Percentiles rank a stretch among this genome's conserved stretches.
phyloP scores from a whole-genome alignment of 2,888 invertebrate species.

The Tinea pellionella region DNA sequence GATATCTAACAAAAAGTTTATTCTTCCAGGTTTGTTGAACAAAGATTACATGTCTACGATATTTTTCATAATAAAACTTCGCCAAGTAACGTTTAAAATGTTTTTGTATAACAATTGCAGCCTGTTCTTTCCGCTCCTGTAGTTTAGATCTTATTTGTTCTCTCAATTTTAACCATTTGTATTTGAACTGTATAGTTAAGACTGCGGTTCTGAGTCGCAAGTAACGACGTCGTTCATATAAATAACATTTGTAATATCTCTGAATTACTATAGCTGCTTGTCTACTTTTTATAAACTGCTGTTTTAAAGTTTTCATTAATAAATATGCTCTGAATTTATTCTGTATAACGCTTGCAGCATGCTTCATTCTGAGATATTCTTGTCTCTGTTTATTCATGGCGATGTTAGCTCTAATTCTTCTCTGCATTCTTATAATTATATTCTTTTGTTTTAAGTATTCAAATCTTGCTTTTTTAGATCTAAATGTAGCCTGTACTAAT shows the following conservation, averaged over 20 bases:
- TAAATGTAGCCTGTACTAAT: neutral
- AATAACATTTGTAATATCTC: slow-evolving; percentile 20
- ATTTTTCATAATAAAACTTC: slow-evolving; percentile 33
- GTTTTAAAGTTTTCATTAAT: slow-evolving; percentile 37
- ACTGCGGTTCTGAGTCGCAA: slow-evolving; percentile 24
- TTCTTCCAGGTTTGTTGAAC: slow-evolving; percentile 56
- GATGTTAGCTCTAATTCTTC: slow-evolving; percentile 37
- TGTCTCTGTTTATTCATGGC: slow-evolving; percentile 32
- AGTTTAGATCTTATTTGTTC: slow-evolving; percentile 18
- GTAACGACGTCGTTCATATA: neutral
- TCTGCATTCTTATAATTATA: slow-evolving; percentile 50
- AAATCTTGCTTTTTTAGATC: slow-evolving; percentile 28
- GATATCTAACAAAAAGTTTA: slow-evolving; percentile 38
- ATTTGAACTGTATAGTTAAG: slow-evolving; percentile 8
- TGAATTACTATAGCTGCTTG: slow-evolving; percentile 17
- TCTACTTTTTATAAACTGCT: slow-evolving; percentile 14
- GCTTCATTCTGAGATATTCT: slow-evolving; percentile 27
- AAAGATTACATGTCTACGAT: slow-evolving; percentile 31
- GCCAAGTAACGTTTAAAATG: slow-evolving; percentile 37
- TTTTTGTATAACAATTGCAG: slow-evolving; percentile 45
- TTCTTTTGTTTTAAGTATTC: slow-evolving; percentile 42
- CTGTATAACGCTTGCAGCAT: slow-evolving; percentile 31
- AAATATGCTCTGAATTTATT: slow-evolving; percentile 44
- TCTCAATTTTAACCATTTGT: slow-evolving; percentile 26
- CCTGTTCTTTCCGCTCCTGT: slow-evolving; percentile 25